These are phyloP conservation scores for Zaprionus lineosus DNA, from an alignment of 2,888 invertebrate genomes.

Conservation along the genomic window DNA sequence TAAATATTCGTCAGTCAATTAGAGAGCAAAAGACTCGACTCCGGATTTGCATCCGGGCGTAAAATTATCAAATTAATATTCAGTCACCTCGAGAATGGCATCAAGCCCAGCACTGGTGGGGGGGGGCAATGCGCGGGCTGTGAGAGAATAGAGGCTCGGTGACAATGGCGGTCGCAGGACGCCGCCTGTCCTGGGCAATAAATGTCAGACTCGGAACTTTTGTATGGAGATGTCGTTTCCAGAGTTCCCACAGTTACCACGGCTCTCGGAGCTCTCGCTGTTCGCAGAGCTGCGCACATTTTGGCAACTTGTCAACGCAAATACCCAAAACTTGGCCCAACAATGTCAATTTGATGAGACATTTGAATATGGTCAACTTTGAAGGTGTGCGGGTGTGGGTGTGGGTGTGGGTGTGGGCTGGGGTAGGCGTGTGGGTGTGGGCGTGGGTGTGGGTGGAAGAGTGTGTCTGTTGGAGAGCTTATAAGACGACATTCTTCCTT, in stretches of 20 bases:
- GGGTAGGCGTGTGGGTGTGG: conserved; percentile 3
- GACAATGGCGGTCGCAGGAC: no score
- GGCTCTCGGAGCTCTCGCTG: no score
- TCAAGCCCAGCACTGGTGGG: conserved; percentile 10
- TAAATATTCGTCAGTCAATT: conserved; percentile 76
- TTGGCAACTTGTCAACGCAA: conserved; percentile 69
- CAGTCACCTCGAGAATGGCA: conserved; percentile 43
- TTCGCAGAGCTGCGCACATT: conserved; percentile 59
- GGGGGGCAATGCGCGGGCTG: background rate
- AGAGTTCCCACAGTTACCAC: background rate
- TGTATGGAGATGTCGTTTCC: conserved; percentile 20
- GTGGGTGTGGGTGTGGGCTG: background rate
- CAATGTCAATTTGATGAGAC: conserved; percentile 69
- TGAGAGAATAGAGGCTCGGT: no score
- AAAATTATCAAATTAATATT: conserved; percentile 76
- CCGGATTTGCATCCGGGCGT: conserved; percentile 75
- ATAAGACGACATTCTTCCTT: no score
- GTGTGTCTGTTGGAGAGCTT: no score
- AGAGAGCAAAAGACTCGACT: conserved; percentile 74
- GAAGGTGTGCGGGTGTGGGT: conserved; percentile 1
- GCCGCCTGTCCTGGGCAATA: conserved; percentile 48
- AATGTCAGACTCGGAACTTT: conserved; percentile 61
- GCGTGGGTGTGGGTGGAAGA: conserved; percentile 11
- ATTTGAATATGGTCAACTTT: conserved; percentile 54
- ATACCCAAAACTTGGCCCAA: conserved; percentile 62